Base-by-base conservation (phyloP, 2,888 invertebrate genomes). In the Nomada flava region DNA sequence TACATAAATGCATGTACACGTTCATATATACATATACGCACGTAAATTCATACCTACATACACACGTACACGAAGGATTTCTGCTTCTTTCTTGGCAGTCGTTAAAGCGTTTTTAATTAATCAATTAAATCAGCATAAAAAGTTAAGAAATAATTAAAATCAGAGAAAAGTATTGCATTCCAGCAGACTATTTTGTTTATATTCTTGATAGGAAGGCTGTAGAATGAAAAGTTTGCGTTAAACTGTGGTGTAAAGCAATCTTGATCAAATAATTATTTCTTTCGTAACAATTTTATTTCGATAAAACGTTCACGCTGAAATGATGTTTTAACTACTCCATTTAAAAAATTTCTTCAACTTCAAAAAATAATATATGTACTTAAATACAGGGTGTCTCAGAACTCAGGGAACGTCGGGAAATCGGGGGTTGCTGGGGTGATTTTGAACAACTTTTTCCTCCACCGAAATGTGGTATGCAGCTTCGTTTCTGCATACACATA, bases 71-170 rank as follows among this genome's bases (percentile, higher is more conserved):
- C 44, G 47, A 23, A 75, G 65, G 62, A 72, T 76, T 82, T 73
- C 82, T 82, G 82, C 82, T 82, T 76, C 60, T 77, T 4, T 42
- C 73, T 67, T 82, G 83, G 83, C 83, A 83, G 83, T 83, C 76
- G 36, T 77, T 77, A 62, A 82, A 77, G 83, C 83, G 76, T 82
- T 64, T 13, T 83, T 83, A 76, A 65, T 76, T 53, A 71, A 76
- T 68, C 47, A 42, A 70, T 60, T n/a, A 68, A 68, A 20, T 36
- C 68, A 63, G 68, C 53, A 47, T 20, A n/a, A 42, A 18, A 23
- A 11, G 13, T 63, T 63, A 57, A 13, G 36, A 52, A 57, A 68
- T 26, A 76, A 76, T 15, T 5, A 59, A 64, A 62, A 50, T 55
- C 50, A 42, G 11, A 65, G 50, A 42, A 23, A 76, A 18, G 26